Evolutionary conservation across 23 tunicate species (phyloP).

Genomic region (Ciona savignyi): DNA sequence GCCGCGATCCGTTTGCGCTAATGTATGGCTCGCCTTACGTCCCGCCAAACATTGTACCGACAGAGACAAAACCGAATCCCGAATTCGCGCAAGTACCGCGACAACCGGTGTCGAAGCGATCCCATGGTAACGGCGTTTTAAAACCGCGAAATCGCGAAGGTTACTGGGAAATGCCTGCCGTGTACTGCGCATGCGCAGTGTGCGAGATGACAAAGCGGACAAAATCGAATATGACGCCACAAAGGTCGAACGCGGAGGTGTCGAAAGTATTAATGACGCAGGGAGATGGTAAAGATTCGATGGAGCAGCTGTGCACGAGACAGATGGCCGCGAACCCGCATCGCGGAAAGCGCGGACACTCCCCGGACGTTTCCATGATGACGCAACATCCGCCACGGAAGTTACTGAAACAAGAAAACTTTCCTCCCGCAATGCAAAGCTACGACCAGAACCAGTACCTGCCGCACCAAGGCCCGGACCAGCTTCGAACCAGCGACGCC

Average conservation of each 20-base stretch:
- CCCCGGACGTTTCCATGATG: slow-evolving; percentile 6
- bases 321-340: slow-evolving; percentile 5
- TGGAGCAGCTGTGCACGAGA: not conserved
- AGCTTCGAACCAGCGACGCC: not conserved
- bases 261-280: not conserved
- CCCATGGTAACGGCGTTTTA: not conserved
- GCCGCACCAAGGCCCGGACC: slow-evolving; percentile 3
- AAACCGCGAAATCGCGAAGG: slow-evolving; percentile 1
- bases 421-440: not conserved
- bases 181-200: slow-evolving; percentile 49
- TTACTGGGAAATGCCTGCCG: slow-evolving; percentile 2
- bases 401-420: slow-evolving; percentile 5
- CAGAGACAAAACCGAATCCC: not conserved
- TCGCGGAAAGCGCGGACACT: slow-evolving; percentile 9
- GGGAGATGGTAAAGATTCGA: not conserved
- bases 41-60: not conserved
- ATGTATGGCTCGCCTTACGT: slow-evolving; percentile 6
- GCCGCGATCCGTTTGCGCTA: slow-evolving; percentile 15
- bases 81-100: not conserved
- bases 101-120: not conserved
- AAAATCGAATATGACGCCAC: slow-evolving; percentile 6
- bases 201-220: slow-evolving; percentile 40
- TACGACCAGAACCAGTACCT: not conserved
- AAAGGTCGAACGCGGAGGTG: slow-evolving; percentile 2
- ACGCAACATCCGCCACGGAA: slow-evolving; percentile 19